phyloP scores from a whole-genome alignment of 2,113 vertebrate genomes.

The Malurus elegans region DNA sequence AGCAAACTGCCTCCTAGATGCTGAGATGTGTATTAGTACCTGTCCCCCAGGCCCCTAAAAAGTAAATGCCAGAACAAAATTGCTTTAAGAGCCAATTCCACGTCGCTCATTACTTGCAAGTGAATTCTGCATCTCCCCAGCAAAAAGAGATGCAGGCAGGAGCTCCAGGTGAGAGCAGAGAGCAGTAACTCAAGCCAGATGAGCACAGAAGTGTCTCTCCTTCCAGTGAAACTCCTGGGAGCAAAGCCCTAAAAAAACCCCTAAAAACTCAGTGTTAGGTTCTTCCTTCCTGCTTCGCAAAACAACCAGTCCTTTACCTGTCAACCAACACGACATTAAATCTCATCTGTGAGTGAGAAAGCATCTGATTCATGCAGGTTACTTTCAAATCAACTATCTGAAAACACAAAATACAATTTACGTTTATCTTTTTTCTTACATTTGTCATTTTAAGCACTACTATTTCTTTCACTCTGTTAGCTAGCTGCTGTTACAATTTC shows the following conservation, averaged over 20 bases:
- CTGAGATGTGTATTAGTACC: background rate
- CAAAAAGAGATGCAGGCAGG: background rate
- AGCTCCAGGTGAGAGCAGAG: background rate
- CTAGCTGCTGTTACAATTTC: background rate
- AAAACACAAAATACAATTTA: background rate
- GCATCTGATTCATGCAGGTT: background rate
- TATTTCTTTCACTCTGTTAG: background rate
- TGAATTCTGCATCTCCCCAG: background rate
- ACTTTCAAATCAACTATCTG: background rate
- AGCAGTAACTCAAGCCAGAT: background rate
- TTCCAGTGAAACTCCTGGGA: background rate
- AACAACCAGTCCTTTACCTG: background rate
- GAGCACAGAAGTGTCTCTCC: background rate
- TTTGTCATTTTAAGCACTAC: background rate
- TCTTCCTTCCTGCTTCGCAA: background rate
- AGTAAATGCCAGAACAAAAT: background rate
- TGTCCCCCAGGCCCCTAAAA: background rate
- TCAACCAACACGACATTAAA: background rate
- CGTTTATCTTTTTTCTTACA: background rate
- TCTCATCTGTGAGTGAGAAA: background rate
- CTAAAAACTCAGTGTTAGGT: fast-evolving
- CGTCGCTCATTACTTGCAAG: background rate
- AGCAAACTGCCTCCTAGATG: background rate
- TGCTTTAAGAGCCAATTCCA: background rate
- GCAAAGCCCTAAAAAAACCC: background rate